Evolutionary conservation across 2,113 vertebrate species (phyloP).

Genomic region (Mola mola): DNA sequence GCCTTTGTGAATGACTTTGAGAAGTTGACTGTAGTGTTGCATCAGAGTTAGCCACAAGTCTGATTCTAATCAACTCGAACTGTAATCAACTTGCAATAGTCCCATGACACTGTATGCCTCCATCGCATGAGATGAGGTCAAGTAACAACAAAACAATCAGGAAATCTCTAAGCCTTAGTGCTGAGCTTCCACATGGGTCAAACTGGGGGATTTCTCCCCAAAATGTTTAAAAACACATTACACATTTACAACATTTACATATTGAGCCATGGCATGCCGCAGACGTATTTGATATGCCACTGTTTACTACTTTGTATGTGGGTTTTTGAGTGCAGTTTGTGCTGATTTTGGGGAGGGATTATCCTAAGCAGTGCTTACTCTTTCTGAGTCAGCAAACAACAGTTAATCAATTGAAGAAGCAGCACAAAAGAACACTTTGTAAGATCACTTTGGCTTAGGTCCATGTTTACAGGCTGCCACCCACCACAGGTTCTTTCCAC

Average conservation of each 20-base stretch:
- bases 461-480: constrained; percentile 19
- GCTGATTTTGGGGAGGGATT: constrained; percentile 56
- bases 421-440: constrained; percentile 40
- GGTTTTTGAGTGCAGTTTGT: too few relatives aligned
- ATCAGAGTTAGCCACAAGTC: constrained; percentile 15
- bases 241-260: too few relatives aligned
- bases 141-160: constrained; percentile 45
- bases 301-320: constrained; percentile 31
- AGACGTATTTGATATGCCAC: too few relatives aligned
- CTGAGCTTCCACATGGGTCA: constrained; percentile 30
- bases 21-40: too few relatives aligned
- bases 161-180: constrained; percentile 30
- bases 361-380: constrained; percentile 41
- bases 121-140: constrained; percentile 35
- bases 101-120: constrained; percentile 12
- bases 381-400: constrained; percentile 53
- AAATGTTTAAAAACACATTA: constrained; percentile 74
- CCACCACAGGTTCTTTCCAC: neutral
- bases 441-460: constrained; percentile 16
- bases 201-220: constrained; percentile 81
- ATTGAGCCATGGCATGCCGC: too few relatives aligned
- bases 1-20: too few relatives aligned
- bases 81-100: constrained; percentile 47
- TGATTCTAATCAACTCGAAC: constrained; percentile 38
- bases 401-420: constrained; percentile 44